A percentile compares a stretch with the other conserved stretches of the same genome.
Evolutionary conservation across 2,888 invertebrate species (phyloP).

Genomic region (Diaprepes abbreviatus): DNA sequence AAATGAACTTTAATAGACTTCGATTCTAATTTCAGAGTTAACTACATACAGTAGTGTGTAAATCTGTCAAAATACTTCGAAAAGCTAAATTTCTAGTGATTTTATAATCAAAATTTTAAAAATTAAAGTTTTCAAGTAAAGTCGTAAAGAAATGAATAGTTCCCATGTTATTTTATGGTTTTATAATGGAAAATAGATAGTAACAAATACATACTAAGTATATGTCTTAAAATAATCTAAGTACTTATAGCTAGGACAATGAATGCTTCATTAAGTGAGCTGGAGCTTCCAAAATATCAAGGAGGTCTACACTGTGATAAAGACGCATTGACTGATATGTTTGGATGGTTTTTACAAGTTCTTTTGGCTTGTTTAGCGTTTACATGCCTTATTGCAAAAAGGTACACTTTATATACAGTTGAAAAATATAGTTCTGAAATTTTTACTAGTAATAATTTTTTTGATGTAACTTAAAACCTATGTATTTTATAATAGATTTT

Average conservation of each 20-base stretch:
- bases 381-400: constrained; percentile 79
- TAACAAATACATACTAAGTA: neutral
- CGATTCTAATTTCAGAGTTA: no score
- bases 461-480: no score
- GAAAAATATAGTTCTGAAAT: no score
- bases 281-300: constrained; percentile 11
- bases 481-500: constrained; percentile 69
- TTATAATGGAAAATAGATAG: constrained; percentile 6
- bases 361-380: constrained; percentile 79
- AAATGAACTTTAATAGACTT: no score
- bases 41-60: no score
- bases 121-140: neutral
- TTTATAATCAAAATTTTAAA: neutral
- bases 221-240: neutral
- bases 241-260: neutral
- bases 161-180: neutral
- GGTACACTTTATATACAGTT: no score
- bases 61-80: neutral
- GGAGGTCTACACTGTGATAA: constrained; percentile 75
- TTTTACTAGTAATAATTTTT: no score
- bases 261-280: neutral
- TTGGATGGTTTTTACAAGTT: constrained; percentile 82
- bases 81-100: neutral
- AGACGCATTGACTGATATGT: constrained; percentile 79
- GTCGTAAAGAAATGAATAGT: neutral